Evolutionary conservation across 2,797 vertebrate species (phyloP).

Genomic region (Pseudomugil gertrudae): DNA sequence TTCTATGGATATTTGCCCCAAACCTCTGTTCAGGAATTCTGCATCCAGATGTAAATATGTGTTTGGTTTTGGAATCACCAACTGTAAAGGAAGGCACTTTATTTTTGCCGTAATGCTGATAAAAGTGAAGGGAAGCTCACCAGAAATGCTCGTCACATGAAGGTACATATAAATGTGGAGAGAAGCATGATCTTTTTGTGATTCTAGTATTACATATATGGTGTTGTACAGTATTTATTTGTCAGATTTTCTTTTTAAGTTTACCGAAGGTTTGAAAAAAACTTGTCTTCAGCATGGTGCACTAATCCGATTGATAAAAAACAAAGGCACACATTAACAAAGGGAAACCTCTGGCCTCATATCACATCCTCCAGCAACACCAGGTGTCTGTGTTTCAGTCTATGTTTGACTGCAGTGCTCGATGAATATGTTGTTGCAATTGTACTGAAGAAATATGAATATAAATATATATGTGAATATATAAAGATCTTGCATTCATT

Average conservation of each 20-base stretch:
- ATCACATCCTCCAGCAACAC: constrained; percentile 60
- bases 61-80: constrained; percentile 64
- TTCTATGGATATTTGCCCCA: constrained; percentile 57
- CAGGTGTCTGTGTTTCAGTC: constrained; percentile 63
- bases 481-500: constrained; percentile 78
- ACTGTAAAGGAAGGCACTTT: constrained; percentile 83
- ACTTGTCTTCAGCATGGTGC: constrained; percentile 76
- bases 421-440: constrained; percentile 76
- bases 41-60: constrained; percentile 50
- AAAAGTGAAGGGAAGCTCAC: constrained; percentile 64
- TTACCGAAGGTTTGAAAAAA: constrained; percentile 79
- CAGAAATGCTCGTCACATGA: constrained; percentile 70
- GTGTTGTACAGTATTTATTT: constrained; percentile 89
- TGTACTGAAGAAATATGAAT: constrained; percentile 78
- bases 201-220: constrained; percentile 77
- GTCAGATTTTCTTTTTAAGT: constrained; percentile 67
- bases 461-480: constrained; percentile 73
- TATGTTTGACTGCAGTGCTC: constrained; percentile 69
- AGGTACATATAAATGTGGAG: constrained; percentile 60
- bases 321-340: constrained; percentile 66
- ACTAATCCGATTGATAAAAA: constrained; percentile 70
- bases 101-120: constrained; percentile 67
- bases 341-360: constrained; percentile 75
- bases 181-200: constrained; percentile 76
- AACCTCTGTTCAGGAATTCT: constrained; percentile 76